Base-by-base conservation (phyloP, 2,888 invertebrate genomes). In the Papilio gigon region DNA sequence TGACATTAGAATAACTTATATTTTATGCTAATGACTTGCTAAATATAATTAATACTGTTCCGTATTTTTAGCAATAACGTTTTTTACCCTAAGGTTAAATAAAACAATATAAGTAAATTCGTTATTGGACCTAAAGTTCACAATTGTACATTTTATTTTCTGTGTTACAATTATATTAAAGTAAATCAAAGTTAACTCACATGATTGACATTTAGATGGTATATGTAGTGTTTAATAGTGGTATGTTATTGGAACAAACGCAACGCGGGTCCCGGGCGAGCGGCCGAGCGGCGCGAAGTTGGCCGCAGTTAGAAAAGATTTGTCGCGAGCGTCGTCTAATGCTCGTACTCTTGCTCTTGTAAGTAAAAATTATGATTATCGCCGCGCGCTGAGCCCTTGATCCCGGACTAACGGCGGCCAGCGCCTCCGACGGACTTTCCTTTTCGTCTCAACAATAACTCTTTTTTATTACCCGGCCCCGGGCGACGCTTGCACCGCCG, bases 341-440 rank as follows among this genome's bases (percentile, higher is more conserved):
- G 89, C 88, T 79, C 83, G 71, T 76, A 85, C 88, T 87, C 81
- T 78, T 82, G 85, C 85, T 85, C 87, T 89, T 87, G 91, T 92
- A 92, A 92, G 91, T 92, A 92, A 92, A 92, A 92, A 92, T 92
- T 92, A 92, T 92, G 91, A 91, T 92, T 92, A 92, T 92, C 90
- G 89, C 89, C 84, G 83, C 84, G 84, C 81, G 80, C 84, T 89
- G 90, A 91, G 85, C 92, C 84, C 83, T 90, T 92, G 90, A 92
- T 89, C 92, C 90, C 81, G 83, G 87, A 89, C 90, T 90, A 90
- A 89, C 90, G 90, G 89, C 84, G 77, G 76, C 79, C 78, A 76
- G 76, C 78, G 78, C 80, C 75, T 81, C 84, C 87, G 85, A 79
- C 81, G 78, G 88, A 90, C 90, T 90, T 90, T 90, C 89, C 88